Evolutionary conservation across 1,140 invertebrate genomes (phyloP).

Genomic region (Drosophila triauraria): DNA sequence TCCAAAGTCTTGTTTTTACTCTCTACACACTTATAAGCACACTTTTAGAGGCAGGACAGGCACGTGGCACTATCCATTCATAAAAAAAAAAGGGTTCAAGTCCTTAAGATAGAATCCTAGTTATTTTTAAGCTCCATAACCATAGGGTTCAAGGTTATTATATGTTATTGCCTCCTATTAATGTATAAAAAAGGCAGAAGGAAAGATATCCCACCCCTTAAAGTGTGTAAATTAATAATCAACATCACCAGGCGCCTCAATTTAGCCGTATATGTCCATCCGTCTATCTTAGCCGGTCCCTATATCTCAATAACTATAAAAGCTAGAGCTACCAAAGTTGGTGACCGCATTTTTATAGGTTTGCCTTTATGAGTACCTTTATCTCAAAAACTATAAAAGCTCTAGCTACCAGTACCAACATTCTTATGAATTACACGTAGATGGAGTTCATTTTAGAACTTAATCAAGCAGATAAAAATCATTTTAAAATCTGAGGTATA

Average conservation of each 20-base stretch:
- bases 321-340: too few species aligned
- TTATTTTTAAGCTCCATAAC: background rate
- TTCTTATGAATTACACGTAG: too few species aligned
- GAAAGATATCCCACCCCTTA: too few species aligned
- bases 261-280: background rate
- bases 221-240: background rate
- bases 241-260: background rate
- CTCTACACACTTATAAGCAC: background rate
- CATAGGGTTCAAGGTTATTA: background rate
- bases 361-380: too few species aligned
- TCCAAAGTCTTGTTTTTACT: background rate
- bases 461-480: too few species aligned
- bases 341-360: too few species aligned
- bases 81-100: background rate
- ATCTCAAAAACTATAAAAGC: too few species aligned
- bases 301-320: too few species aligned
- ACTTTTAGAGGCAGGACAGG: background rate
- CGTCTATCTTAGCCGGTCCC: too few species aligned
- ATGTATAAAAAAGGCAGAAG: background rate
- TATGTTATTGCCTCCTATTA: background rate
- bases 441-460: too few species aligned
- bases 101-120: background rate
- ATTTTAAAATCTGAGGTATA: too few species aligned
- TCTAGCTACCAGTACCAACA: too few species aligned
- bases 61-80: background rate